Base-by-base conservation (phyloP, 2,797 vertebrate genomes). In the Molothrus ater region DNA sequence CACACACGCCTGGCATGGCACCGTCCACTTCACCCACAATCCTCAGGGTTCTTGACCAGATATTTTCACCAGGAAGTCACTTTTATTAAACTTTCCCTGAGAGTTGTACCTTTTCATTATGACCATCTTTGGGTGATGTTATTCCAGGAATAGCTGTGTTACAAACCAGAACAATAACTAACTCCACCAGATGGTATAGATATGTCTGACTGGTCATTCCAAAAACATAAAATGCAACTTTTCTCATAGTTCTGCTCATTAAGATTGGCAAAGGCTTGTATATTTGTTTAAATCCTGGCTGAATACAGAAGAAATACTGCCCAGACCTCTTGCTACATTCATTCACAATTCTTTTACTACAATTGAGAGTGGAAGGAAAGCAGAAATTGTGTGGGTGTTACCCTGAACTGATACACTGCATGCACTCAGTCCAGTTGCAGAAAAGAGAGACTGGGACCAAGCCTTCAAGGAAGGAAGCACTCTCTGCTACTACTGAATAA, bases 201-300 rank as follows among this genome's bases (percentile, higher is more conserved):
- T 34, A 63, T 5, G 14, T 71, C 57, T 74, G 75, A n/a, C 34
- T 34, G 69, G 72, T 84, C 54, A 65, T 36, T 90, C 70, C 22
- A 76, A 75, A 88, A 75, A 4, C 24, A 61, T 13, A 61, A 81
- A 66, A 71, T 20, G 19, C 43, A n/a, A 66, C 51, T 82, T 81
- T 19, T 21, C 56, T 81, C 59, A 19, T 13, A 78, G 53, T 59
- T 43, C 34, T 40, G 17, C 42, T 88, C 45, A 38, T 38, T 54
- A 56, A 11, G 26, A 72, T 42, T 68, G 21, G 9, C 50, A 86
- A 83, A 76, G 31, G 22, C 11, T 65, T 66, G 13, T 88, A 48
- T 79, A 42, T 87, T 74, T 93, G 72, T 88, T 95, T 93, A 79
- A 95, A 92, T 71, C 40, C 65, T 91, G 50, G 64, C 88, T 90